These are phyloP conservation scores for Cheilosia variabilis DNA, from an alignment of 2,888 invertebrate species.

Conservation along the genomic window DNA sequence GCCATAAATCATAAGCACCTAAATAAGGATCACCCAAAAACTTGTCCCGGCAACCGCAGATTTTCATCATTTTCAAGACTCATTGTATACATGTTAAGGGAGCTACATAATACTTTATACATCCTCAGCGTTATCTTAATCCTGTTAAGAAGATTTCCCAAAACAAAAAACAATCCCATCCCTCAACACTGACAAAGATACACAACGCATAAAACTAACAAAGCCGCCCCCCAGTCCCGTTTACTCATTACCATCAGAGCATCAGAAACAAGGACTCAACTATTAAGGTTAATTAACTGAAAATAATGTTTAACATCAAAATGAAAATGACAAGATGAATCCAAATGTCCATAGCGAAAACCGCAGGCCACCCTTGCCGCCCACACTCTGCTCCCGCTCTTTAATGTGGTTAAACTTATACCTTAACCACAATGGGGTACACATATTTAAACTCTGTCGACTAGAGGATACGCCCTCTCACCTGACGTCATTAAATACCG, in stretches of 20 bases:
- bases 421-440: constrained; percentile 62
- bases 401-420: constrained; percentile 69
- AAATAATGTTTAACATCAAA: constrained; percentile 75
- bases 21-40: constrained; percentile 8
- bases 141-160: constrained; percentile 51
- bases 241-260: not conserved
- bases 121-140: constrained; percentile 56
- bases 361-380: constrained; percentile 49
- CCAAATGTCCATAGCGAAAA: constrained; percentile 69
- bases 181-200: constrained; percentile 17
- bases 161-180: constrained; percentile 21
- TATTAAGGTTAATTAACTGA: constrained; percentile 75
- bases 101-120: constrained; percentile 38
- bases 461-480: constrained; percentile 9
- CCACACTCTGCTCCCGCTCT: constrained; percentile 4
- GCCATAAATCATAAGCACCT: constrained; percentile 9
- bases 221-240: constrained; percentile 12
- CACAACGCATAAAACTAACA: constrained; percentile 43
- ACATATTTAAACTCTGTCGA: constrained; percentile 73
- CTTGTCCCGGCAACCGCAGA: constrained; percentile 50
- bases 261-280: constrained; percentile 63
- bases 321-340: constrained; percentile 75
- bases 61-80: constrained; percentile 46
- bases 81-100: constrained; percentile 32
- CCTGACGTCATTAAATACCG: constrained; percentile 52